phyloP scores from a whole-genome alignment of 2,797 vertebrate species.

The Chanos chanos region DNA sequence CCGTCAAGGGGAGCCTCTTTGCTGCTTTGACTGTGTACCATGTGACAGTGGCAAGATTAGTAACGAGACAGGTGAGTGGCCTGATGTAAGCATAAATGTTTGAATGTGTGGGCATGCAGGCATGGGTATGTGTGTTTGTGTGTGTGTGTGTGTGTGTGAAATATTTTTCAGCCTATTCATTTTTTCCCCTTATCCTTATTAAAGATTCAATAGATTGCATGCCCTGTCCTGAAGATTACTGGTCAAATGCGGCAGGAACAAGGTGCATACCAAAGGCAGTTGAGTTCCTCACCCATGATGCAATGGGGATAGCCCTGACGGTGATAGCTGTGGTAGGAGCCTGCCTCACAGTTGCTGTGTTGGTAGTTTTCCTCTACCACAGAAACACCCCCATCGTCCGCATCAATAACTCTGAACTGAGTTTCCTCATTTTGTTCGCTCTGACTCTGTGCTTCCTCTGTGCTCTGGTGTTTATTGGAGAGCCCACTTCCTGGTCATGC shows the following conservation, averaged over 20 bases:
- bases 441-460: slow-evolving; percentile 49
- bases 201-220: slow-evolving; percentile 51
- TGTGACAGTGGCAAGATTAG: slow-evolving; percentile 56
- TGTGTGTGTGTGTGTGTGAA: neutral
- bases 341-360: slow-evolving; percentile 36
- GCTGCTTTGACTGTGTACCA: slow-evolving; percentile 59
- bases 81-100: no score
- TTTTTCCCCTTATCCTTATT: neutral
- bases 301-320: slow-evolving; percentile 44
- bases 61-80: slow-evolving; percentile 55
- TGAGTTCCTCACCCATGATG: slow-evolving; percentile 47
- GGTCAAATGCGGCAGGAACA: slow-evolving; percentile 46
- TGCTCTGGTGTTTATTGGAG: slow-evolving; percentile 46
- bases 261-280: slow-evolving; percentile 42
- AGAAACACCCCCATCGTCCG: slow-evolving; percentile 46
- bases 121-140: no score
- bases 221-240: slow-evolving; percentile 46
- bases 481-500: slow-evolving; percentile 51
- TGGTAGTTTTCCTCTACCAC: slow-evolving; percentile 44
- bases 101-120: no score
- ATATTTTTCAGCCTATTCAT: neutral
- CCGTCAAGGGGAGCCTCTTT: slow-evolving; percentile 50
- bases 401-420: slow-evolving; percentile 50
- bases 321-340: slow-evolving; percentile 42
- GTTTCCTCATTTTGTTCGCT: slow-evolving; percentile 48